Base-by-base conservation (phyloP, 2,113 vertebrate genomes). In the Rhinichthys klamathensis region DNA sequence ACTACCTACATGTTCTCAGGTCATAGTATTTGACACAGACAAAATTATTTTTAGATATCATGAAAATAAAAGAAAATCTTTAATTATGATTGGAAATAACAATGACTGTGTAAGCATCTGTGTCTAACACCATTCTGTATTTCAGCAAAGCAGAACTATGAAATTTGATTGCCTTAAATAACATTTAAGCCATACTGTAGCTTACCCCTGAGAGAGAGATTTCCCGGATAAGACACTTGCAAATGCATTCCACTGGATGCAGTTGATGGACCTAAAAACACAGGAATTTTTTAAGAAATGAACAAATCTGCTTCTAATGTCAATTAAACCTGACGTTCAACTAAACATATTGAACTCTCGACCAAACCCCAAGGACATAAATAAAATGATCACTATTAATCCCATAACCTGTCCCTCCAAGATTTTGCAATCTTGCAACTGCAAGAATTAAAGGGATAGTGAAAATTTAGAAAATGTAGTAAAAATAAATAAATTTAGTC, bases 131-230 rank as follows among this genome's bases (percentile, higher is more conserved):
- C 41, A 70, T 41, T 70, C 67, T 70, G 35, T 56, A 56, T 56
- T 56, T 56, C 2, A 23, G 2, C 54, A 56, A 56, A 56, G 54
- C 4, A 70, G 67, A 12, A 41, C 12, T 70, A 41, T n/a, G 21
- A 72, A 23, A 11, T 38, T 70, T 2, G 41, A 56, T 56, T 21
- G 54, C 54, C 18, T 56, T 21, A 54, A 54, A 54, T 18, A 15
- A 49, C 13, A 49, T 49, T 4, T 15, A 49, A 49, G 46, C 12
- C 12, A 54, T 54, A 21, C 51, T 21, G 51, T 56, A 38, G 21
- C 32, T 90, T 56, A 98, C 97, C 96, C 88, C 89, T 92, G 76
- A 96, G 91, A 41, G 92, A 95, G 85, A 98, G 95, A 90, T 98
- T 98, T 56, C 96, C 95, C 0, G 97, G 97, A 69, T 98, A 98